Base-by-base conservation (phyloP, 2,888 invertebrate genomes). In the Scotopteryx bipunctaria region DNA sequence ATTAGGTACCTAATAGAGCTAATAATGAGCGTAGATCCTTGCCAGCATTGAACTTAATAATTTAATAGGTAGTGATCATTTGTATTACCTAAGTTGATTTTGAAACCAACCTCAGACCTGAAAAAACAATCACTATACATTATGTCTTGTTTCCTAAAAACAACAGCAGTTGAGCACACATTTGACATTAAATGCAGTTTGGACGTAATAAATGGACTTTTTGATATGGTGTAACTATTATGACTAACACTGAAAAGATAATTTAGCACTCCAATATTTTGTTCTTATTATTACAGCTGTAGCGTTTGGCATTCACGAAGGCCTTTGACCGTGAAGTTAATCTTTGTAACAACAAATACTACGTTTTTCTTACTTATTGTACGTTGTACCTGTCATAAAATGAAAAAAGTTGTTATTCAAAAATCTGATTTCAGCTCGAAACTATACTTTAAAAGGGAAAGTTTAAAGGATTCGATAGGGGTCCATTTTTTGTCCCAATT, bases 181-280 rank as follows among this genome's bases (percentile, higher is more conserved):
- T 46, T 53, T 61, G 58, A 60, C 57, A 58, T 61, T 58, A 48
- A 48, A 40, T 27, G 35, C 27, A 46, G 45, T 63, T 66, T 63
- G 61, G 48, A 58, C 58, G 49, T 57, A 59, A 64, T 64, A 42
- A 58, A 62, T 63, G 60, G 38, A 38, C 50, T 21, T 51, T 56
- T 59, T 47, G 46, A 49, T 46, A 44, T 66, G 64, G 62, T 61
- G 62, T 66, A 61, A 65, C 50, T 51, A 17, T 38, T 40, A 56
- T 59, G 62, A 59, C 44, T 62, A 59, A 59, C 54, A 52, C 44
- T 16, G 16, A 11, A 3, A 21, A 17, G 35, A 25, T 50, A 42
- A 41, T 42, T 15, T 44, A 45, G 33, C 38, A 32, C 32, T 17
- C 14, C 2, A 37, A 17, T 41, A 13, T 14, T 13, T 35, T 8